Base-by-base conservation (phyloP, 2,888 invertebrate genomes). In the Tipula lateralis region DNA sequence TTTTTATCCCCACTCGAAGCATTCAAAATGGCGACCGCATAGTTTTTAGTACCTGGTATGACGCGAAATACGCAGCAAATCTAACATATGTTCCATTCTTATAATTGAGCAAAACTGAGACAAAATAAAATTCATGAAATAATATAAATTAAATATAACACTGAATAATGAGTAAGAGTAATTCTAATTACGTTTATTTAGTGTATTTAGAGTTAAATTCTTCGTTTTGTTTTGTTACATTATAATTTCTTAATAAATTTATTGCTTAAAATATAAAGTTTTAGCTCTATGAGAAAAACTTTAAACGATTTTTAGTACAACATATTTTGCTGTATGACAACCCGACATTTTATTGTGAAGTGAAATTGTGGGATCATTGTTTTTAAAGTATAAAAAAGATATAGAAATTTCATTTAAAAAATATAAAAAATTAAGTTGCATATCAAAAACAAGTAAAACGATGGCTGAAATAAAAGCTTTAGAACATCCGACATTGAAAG, bases 401-500 rank as follows among this genome's bases (percentile, higher is more conserved):
- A 4, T 12, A 39, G n/a, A n/a, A n/a, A 36, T 36, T 34, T 24
- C n/a, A 6, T 12, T 36, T 9, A 24, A 39, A 24, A 36, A 83
- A 19, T 32, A 83, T 16, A 83, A 83, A 12, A n/a, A 36, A 36
- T 29, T 24, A 39, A 5, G 34, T 29, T 4, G n/a, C n/a, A 29
- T 29, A 82, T 30, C 82, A 84, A 0, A 9, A 24, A 19, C 50
- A 84, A 83, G 16, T 83, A 86, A 36, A 80, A 91, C 88, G 88
- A 97, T 97, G 97, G 95, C 96, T 89, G 98, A 98, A 91, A 92
- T 98, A 86, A 97, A 96, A 91, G 96, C 97, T 86, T 91, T 99
- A 89, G 99, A 99, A 91, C 98, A 99, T 91, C 96, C 98, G 84
- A 98, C 98, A 30, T 92, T 99, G 86, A 98, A 98, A 94, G 96